Base-by-base conservation (phyloP, 92 coral and sea anemone species). In the Anthopleura xanthogrammica region DNA sequence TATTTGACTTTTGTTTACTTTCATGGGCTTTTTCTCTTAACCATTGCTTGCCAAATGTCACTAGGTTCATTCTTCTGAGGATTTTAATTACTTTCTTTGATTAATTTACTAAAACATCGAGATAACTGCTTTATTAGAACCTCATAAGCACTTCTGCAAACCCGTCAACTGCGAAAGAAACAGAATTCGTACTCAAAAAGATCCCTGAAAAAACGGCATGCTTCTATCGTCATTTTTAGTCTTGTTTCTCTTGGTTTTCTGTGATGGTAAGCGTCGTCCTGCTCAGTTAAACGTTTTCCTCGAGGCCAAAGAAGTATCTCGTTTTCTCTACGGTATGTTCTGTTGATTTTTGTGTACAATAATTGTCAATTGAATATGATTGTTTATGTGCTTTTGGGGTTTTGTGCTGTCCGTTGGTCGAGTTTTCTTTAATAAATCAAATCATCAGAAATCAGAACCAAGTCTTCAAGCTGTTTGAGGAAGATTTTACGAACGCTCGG, bases 291-390 rank as follows among this genome's bases (percentile, higher is more conserved):
- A 94, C 84, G 98, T 94, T 16, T 94, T 89, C 52, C 85, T 94
- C 17, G 95, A 90, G 23, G 98, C 86, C 16, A 81, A 81, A 80
- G 98, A 94, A 42, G 98, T 92, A 54, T 86, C 98, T 52, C 98
- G 98, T 79, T 94, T 94, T 87, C 93, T 94, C 13, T 89, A 91
- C 62, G 98, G 98, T 94, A 86, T 84, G 98, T 82, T 74, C 39
- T 78, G 60, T 62, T 54, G 43, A 39, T 58, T 46, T 86, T 58
- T 60, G 46, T 65, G 41, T 75, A 77, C 83, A 60, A 76, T 88
- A 77, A 77, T 79, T 88, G 56, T 42, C 80, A 74, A 16, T 77
- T 70, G 72, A 50, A 29, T 77, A 52, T 17, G 60, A 80, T 80
- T 80, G 75, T 80, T 39, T 80, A 41, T 60, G 52, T 64, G 58